A percentile compares a stretch with the other conserved stretches of the same genome.
These are phyloP conservation scores for Centroberyx gerrardi DNA, from an alignment of 2,797 vertebrate genomes.

Conservation along the genomic window DNA sequence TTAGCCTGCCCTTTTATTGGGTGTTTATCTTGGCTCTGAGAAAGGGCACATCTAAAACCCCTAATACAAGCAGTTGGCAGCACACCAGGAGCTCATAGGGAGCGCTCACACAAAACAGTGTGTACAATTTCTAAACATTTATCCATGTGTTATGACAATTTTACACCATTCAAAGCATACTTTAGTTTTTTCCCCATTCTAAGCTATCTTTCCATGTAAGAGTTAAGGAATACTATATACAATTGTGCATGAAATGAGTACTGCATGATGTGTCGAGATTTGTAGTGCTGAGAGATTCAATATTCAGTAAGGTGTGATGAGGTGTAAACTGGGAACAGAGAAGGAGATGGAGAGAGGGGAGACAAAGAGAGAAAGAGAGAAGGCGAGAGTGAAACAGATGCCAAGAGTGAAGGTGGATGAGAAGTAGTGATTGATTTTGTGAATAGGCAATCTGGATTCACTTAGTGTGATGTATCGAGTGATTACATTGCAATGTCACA, in stretches of 20 bases:
- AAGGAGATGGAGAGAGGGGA: slow-evolving; percentile 32
- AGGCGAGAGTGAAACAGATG: slow-evolving; percentile 40
- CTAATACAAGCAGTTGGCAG: slow-evolving; percentile 32
- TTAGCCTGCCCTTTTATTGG: slow-evolving; percentile 36
- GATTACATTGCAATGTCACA: slow-evolving; percentile 35
- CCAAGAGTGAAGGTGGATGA: slow-evolving; percentile 22
- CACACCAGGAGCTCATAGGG: slow-evolving; percentile 12
- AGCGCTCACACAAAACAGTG: not conserved
- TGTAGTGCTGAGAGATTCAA: not conserved
- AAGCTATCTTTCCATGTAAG: not conserved
- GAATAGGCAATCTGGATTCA: slow-evolving; percentile 55
- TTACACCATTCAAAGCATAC: slow-evolving; percentile 11
- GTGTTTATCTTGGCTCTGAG: slow-evolving; percentile 52
- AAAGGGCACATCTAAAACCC: slow-evolving; percentile 35
- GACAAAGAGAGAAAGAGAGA: slow-evolving; percentile 33
- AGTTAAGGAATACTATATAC: no score
- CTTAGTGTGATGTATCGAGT: slow-evolving; percentile 43
- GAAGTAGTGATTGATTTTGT: slow-evolving; percentile 55
- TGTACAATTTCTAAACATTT: slow-evolving; percentile 8
- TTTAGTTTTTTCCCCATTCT: not conserved
- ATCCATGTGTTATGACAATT: slow-evolving; percentile 10
- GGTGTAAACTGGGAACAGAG: slow-evolving; percentile 56
- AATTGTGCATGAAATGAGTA: not conserved
- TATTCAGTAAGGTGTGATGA: slow-evolving; percentile 26
- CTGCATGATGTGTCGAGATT: not conserved